Percentiles rank a stretch among this genome's conserved stretches.
Evolutionary conservation across 2,888 invertebrate species (phyloP).

Genomic region (Nysson spinosus): DNA sequence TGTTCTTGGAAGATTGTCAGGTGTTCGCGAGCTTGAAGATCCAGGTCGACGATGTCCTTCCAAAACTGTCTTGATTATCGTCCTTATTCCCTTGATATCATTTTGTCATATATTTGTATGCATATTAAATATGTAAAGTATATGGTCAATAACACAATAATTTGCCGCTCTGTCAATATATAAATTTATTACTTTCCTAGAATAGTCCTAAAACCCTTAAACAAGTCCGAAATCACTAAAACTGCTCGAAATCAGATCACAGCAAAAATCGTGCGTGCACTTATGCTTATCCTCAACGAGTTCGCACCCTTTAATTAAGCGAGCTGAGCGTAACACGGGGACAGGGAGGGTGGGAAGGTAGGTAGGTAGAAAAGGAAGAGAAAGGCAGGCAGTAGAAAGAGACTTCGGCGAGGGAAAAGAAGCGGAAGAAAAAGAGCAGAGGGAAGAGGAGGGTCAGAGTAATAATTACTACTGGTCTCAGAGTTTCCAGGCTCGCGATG

Average conservation of each 20-base stretch:
- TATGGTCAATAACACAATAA: no score
- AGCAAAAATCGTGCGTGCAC: constrained; percentile 9
- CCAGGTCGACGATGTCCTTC: constrained; percentile 22
- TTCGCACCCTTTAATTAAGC: constrained; percentile 54
- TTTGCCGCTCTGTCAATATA: no score
- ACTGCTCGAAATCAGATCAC: no score
- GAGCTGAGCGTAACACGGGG: constrained; percentile 18
- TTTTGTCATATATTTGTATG: no score
- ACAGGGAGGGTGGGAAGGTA: no score
- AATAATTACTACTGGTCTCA: constrained; percentile 70
- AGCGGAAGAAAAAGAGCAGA: background rate
- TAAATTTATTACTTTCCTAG: no score
- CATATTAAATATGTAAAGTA: no score
- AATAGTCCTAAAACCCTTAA: no score
- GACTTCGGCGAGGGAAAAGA: background rate
- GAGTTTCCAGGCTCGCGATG: constrained; percentile 64
- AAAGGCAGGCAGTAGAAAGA: background rate
- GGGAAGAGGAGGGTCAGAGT: constrained; percentile 44
- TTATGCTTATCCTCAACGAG: constrained; percentile 29
- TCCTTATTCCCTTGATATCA: background rate
- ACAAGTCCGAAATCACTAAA: no score
- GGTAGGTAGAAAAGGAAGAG: no score
- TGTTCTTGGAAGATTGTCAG: constrained; percentile 44
- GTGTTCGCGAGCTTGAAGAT: constrained; percentile 44
- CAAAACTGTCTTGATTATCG: background rate